Percentiles rank a stretch among this genome's conserved stretches.
Evolutionary conservation across 2,113 vertebrate genomes (phyloP).

Genomic region (Eretmochelys imbricata): DNA sequence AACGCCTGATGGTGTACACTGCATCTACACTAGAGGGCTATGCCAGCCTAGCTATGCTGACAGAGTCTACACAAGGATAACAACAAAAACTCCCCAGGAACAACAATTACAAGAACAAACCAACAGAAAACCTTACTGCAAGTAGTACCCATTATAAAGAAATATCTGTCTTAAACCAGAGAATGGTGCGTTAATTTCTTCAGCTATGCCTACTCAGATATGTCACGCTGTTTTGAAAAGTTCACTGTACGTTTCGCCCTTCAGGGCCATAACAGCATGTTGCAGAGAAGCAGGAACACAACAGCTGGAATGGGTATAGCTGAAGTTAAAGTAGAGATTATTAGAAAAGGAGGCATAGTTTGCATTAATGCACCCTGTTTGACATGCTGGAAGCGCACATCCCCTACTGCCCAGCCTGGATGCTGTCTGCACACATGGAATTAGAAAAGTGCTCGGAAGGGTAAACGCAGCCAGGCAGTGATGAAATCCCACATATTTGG

Average conservation of each 20-base stretch:
- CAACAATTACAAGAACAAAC: neutral
- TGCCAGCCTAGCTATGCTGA: neutral
- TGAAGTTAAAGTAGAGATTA: neutral
- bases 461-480: neutral
- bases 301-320: neutral
- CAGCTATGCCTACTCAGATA: neutral
- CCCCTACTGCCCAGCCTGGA: neutral
- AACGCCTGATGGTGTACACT: neutral
- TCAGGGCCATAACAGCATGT: neutral
- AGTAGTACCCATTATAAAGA: neutral
- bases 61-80: rapidly evolving
- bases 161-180: neutral
- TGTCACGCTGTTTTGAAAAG: neutral
- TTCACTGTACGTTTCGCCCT: neutral
- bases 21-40: neutral
- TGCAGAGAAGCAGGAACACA: neutral
- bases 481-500: neutral
- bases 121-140: neutral
- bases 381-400: too few species aligned
- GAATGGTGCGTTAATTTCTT: neutral
- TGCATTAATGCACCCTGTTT: neutral
- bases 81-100: neutral
- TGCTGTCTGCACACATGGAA: neutral
- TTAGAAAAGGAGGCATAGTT: neutral
- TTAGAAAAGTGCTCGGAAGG: neutral